Evolutionary conservation across 1,140 invertebrate species (phyloP).

Genomic region (Nylanderia fulva): DNA sequence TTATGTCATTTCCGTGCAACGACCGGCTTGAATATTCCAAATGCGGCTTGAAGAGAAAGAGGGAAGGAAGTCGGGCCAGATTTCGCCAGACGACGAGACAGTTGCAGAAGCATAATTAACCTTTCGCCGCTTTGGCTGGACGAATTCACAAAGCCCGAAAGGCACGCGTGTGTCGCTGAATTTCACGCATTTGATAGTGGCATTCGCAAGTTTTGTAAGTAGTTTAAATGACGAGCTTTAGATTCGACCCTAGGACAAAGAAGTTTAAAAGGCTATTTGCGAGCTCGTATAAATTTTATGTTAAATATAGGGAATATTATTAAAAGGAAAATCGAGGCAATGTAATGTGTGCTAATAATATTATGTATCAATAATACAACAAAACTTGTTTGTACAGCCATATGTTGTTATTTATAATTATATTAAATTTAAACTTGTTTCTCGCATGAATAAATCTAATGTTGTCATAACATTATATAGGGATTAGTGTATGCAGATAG

Average conservation of each 20-base stretch:
- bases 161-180: slow-evolving; percentile 60
- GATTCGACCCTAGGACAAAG: slow-evolving; percentile 25
- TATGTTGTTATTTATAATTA: neutral
- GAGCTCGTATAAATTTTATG: slow-evolving; percentile 19
- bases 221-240: slow-evolving; percentile 52
- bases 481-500: neutral
- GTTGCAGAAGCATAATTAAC: slow-evolving; percentile 58
- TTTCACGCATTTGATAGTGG: slow-evolving; percentile 76
- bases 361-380: neutral
- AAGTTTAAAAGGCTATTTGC: slow-evolving; percentile 26
- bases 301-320: slow-evolving; percentile 22
- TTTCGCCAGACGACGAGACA: slow-evolving; percentile 35
- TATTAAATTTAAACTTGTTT: slow-evolving; percentile 1
- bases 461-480: neutral
- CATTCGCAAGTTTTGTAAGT: slow-evolving; percentile 53
- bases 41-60: slow-evolving; percentile 36
- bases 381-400: neutral
- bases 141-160: slow-evolving; percentile 51
- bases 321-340: slow-evolving; percentile 17
- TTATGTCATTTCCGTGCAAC: slow-evolving; percentile 3
- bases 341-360: neutral
- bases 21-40: slow-evolving; percentile 43
- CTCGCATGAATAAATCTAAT: no score
- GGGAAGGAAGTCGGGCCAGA: slow-evolving; percentile 40
- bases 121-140: slow-evolving; percentile 43